Base-by-base conservation (phyloP, 2,888 invertebrate species). In the Hyppa rectilinea region DNA sequence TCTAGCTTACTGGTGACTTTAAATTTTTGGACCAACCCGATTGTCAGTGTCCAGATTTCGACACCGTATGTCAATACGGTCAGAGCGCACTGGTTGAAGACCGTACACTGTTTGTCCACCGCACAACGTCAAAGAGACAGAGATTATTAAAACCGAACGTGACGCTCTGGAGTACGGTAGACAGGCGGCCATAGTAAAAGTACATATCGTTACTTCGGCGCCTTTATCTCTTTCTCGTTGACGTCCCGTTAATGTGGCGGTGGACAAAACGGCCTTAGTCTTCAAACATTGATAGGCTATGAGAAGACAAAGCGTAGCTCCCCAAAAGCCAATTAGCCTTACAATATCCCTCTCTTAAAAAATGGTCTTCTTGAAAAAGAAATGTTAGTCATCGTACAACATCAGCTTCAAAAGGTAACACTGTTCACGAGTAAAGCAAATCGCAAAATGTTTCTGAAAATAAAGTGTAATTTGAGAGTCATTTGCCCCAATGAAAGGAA, bases 401-500 rank as follows among this genome's bases (percentile, higher is more conserved):
- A 20, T 29, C 20, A 40, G 17, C 34, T 34, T 31, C 36, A 20
- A 58, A 52, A 59, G 23, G 26, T 55, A 34, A 52, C 59, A 53
- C 34, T 31, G 14, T 63, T n/a, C 23, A 31, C n/a, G 14, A 47
- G 38, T 31, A 49, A 40, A 31, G 58, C 10, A 45, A 65, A 61
- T 79, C 47, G 53, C 65, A 56, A 79, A 80, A 56, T 61, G 52
- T 61, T 52, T 49, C 52, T 67, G 63, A 60, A 67, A 71, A 76
- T 71, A 67, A 81, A 81, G 62, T 50, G 71, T 71, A 81, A 77
- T 77, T 81, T 67, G 61, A 68, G 71, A 77, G 69, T 69, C 43
- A 81, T 82, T 74, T 67, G 62, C 74, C 58, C 68, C 60, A 68
- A 52, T 74, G 71, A 79, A 79, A 78, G 73, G 73, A 63, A 77